Percentiles rank a stretch among this genome's conserved stretches.
Conservation (phyloP, 2,113 vertebrate species). For the Nicator chloris region DNA sequence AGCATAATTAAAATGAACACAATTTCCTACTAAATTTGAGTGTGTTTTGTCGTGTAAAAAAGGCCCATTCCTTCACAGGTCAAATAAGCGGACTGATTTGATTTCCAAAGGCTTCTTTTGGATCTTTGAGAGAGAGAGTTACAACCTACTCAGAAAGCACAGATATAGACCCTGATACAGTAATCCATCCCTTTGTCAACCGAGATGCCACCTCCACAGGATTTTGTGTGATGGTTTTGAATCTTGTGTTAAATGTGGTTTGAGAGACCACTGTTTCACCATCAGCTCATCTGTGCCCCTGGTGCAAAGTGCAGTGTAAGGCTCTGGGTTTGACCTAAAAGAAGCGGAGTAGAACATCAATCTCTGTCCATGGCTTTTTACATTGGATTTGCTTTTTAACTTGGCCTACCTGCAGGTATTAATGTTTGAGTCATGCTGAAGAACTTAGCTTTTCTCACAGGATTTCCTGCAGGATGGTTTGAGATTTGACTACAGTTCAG, state of each 20-base stretch:
- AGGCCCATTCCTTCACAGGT: neutral
- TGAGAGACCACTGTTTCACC: neutral
- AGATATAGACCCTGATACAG: neutral
- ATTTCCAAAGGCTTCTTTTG: neutral
- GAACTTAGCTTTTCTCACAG: neutral
- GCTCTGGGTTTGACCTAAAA: neutral
- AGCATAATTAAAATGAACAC: conserved; percentile 4
- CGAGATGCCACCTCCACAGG: neutral
- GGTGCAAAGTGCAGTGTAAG: neutral
- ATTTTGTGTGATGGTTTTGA: neutral
- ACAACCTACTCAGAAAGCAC: too few species aligned
- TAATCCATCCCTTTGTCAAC: neutral
- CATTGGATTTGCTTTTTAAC: neutral
- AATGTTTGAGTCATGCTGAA: neutral
- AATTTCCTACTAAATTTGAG: neutral
- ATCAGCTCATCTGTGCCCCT: neutral
- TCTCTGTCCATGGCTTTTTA: neutral
- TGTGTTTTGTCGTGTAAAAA: neutral
- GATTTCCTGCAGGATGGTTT: neutral
- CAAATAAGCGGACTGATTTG: neutral
- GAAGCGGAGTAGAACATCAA: neutral
- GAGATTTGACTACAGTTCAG: neutral
- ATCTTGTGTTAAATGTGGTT: neutral
- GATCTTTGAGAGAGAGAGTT: too few species aligned
- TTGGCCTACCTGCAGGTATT: neutral